A percentile compares a stretch with the other conserved stretches of the same genome.
phyloP scores from a whole-genome alignment of 2,797 vertebrate species.

The Neostethus bicornis region DNA sequence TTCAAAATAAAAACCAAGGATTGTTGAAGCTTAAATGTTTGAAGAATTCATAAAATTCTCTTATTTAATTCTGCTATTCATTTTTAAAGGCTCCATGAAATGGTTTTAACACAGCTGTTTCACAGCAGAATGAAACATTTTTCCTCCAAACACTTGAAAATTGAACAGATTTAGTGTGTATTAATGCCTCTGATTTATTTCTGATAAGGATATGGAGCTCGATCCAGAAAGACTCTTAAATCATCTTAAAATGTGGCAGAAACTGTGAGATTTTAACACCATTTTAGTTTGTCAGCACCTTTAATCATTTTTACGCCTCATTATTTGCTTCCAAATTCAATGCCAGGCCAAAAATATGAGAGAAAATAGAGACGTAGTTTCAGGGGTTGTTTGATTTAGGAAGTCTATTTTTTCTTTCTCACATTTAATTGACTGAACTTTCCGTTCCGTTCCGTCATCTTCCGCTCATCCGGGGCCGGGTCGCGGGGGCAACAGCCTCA shows the following conservation, averaged over 20 bases:
- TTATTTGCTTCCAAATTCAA: not conserved
- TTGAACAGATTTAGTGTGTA: slow-evolving; percentile 33
- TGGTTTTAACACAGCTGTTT: too few species aligned
- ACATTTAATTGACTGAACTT: slow-evolving; percentile 10
- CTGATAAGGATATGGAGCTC: slow-evolving; percentile 24
- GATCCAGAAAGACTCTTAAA: slow-evolving; percentile 23
- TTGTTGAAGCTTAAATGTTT: too few species aligned
- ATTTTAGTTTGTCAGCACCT: slow-evolving; percentile 15
- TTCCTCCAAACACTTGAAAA: too few species aligned
- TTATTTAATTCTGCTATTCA: too few species aligned
- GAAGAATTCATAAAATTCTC: too few species aligned
- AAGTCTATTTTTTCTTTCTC: not conserved
- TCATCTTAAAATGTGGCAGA: slow-evolving; percentile 9
- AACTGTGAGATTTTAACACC: not conserved
- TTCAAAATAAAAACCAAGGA: too few species aligned
- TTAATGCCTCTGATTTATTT: slow-evolving; percentile 13
- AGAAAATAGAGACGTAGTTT: not conserved
- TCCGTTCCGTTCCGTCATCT: too few species aligned
- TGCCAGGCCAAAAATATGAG: not conserved
- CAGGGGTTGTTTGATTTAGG: not conserved
- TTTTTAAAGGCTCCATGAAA: too few species aligned
- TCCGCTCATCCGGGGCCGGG: too few species aligned
- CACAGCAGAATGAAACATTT: too few species aligned
- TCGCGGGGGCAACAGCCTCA: too few species aligned
- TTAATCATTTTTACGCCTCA: slow-evolving; percentile 16